Base-by-base conservation (phyloP, 2,113 vertebrate genomes). In the Vireo altiloquus region DNA sequence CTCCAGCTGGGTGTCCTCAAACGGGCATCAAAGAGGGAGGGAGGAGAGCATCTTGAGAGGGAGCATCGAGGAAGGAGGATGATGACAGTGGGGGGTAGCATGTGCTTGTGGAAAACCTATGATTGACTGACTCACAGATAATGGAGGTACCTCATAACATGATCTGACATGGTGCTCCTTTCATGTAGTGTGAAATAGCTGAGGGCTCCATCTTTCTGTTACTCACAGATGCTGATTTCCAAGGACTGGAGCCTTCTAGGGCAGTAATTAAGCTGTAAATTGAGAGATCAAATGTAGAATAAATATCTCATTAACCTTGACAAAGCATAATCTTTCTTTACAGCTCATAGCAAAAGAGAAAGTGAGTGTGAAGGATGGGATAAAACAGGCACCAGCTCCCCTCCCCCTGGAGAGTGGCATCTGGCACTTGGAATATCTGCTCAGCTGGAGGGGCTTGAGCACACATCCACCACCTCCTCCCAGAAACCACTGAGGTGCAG, bases 201-300 rank as follows among this genome's bases (percentile, higher is more conserved):
- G 60, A 91, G 65, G 56, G 74, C 37, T 93, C 35, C 76, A 39
- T 93, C 63, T 86, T 92, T 84, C 75, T 60, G 59, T 71, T 79
- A 82, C 35, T 40, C 49, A 83, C n/a, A 81, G 54, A 74, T 68
- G 42, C 18, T 61, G 49, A 57, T 82, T 95, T 94, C 81, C 49
- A 82, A 76, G 42, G 78, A 76, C 84, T 37, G 10, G n/a, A 91
- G 44, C n/a, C 74, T 87, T 82, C 78, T 69, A 92, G 70, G 46
- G 70, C 54, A 76, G 71, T 91, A 92, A 95, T 92, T 95, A 91
- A 85, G 70, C 47, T 91, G 87, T 92, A 91, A 94, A 78, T 46
- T 0, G 47, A 89, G 57, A 85, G 49, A 84, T 82, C 77, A 84
- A 82, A 94, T 60, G n/a, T 64, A 89, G 65, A 91, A 91, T 94